These are phyloP conservation scores for Eurystomus glaucurus DNA, from an alignment of 2,797 vertebrate species.

Conservation along the genomic window DNA sequence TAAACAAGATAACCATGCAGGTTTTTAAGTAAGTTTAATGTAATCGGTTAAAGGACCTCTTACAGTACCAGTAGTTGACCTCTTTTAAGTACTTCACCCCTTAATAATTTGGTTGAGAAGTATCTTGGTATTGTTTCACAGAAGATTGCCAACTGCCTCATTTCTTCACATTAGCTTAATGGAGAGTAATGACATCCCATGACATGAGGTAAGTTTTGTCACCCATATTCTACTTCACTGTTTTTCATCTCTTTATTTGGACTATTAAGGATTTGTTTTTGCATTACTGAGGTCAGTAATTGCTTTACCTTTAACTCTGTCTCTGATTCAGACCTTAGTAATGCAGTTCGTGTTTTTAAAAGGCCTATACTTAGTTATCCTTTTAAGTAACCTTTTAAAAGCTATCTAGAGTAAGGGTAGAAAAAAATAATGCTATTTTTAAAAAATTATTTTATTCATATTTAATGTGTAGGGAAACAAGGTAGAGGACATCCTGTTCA, in stretches of 20 bases:
- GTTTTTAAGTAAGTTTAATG: conserved; percentile 79
- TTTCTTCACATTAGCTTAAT: conserved; percentile 78
- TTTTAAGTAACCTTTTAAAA: not conserved
- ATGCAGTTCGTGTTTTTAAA: not conserved
- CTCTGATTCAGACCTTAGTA: not conserved
- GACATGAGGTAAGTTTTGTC: conserved; percentile 42
- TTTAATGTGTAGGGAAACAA: not conserved
- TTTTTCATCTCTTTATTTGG: not conserved
- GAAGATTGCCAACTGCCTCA: conserved; percentile 57
- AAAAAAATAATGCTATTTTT: not conserved
- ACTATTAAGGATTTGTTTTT: not conserved
- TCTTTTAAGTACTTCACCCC: conserved; percentile 77
- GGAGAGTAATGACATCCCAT: conserved; percentile 48
- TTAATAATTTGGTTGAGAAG: conserved; percentile 74
- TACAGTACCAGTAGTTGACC: conserved; percentile 80
- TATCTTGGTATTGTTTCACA: conserved; percentile 47
- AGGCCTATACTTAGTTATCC: not conserved
- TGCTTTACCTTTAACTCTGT: not conserved
- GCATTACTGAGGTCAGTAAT: not conserved
- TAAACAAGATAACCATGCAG: conserved; percentile 88
- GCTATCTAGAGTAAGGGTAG: not conserved
- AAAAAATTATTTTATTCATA: not conserved
- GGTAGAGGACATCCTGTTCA: not conserved
- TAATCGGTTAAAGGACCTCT: conserved; percentile 71
- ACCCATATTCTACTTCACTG: not conserved